phyloP scores from a whole-genome alignment of 1,140 invertebrate species.

The Bombus waltoni region DNA sequence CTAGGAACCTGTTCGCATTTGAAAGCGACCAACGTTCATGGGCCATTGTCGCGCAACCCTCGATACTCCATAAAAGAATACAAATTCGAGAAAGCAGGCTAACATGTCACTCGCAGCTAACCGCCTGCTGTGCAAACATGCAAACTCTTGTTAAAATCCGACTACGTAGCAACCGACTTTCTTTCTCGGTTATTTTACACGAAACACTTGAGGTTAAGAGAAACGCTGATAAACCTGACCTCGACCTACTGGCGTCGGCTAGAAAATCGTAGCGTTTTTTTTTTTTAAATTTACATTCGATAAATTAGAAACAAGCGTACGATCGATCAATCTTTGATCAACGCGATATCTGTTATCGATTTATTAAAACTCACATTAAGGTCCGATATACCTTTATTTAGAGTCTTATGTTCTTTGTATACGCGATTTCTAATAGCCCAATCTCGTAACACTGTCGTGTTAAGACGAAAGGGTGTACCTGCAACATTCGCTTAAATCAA shows the following conservation, averaged over 20 bases:
- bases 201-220: constrained; percentile 19
- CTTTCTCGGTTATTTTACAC: constrained; percentile 12
- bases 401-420: no score
- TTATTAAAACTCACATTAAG: not conserved
- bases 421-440: no score
- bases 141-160: constrained; percentile 47
- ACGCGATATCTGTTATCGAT: not conserved
- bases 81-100: constrained; percentile 60
- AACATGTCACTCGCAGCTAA: constrained; percentile 55
- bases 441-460: no score
- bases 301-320: not conserved
- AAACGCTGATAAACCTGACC: constrained; percentile 9
- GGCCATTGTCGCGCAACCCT: constrained; percentile 36
- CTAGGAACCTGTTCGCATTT: constrained; percentile 37
- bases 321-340: not conserved
- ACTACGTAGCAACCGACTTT: not conserved
- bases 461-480: no score
- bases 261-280: not conserved
- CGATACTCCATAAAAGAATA: constrained; percentile 60
- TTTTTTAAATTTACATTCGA: not conserved
- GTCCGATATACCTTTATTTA: no score
- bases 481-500: no score
- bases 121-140: constrained; percentile 69
- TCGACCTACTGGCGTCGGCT: constrained; percentile 30
- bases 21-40: not conserved